phyloP scores from a whole-genome alignment of 2,888 invertebrate genomes.

The Galeopsomyia nigrocyanea region DNA sequence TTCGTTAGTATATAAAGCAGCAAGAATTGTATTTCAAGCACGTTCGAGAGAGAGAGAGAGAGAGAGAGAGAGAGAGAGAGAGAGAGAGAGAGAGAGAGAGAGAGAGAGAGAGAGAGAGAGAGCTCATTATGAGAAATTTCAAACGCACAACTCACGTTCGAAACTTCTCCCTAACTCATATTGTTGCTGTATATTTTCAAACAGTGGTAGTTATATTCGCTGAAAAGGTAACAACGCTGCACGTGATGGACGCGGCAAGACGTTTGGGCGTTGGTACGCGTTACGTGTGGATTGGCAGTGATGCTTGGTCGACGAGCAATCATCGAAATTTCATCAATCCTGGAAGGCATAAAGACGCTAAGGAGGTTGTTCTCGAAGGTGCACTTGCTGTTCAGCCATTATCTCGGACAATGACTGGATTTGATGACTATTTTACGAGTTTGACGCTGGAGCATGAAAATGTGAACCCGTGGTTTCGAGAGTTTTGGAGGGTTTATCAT shows the following conservation, averaged over 20 bases:
- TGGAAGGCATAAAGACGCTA: slow-evolving; percentile 41
- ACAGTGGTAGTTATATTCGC: slow-evolving; percentile 71
- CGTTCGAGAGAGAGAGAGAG: too few relatives aligned
- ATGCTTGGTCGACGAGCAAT: slow-evolving; percentile 69
- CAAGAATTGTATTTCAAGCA: too few relatives aligned
- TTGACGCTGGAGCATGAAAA: slow-evolving; percentile 62
- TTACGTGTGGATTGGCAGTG: slow-evolving; percentile 72
- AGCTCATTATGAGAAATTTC: too few relatives aligned
- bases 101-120: neutral
- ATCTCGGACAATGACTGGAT: slow-evolving; percentile 67
- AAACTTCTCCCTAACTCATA: neutral
- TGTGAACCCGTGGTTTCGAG: slow-evolving; percentile 71
- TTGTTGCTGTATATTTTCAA: slow-evolving; percentile 12
- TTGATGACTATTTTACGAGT: slow-evolving; percentile 70
- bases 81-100: neutral
- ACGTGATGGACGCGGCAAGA: slow-evolving; percentile 69
- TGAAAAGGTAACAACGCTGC: slow-evolving; percentile 68
- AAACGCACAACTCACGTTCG: neutral
- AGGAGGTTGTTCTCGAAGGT: slow-evolving; percentile 68
- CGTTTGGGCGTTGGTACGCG: slow-evolving; percentile 59
- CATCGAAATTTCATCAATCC: slow-evolving; percentile 54
- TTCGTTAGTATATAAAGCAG: too few relatives aligned
- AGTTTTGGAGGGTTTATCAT: slow-evolving; percentile 70
- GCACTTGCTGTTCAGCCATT: slow-evolving; percentile 72
- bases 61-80: neutral